Conservation (phyloP, 1,140 invertebrate genomes). For the Pantala flavescens region DNA sequence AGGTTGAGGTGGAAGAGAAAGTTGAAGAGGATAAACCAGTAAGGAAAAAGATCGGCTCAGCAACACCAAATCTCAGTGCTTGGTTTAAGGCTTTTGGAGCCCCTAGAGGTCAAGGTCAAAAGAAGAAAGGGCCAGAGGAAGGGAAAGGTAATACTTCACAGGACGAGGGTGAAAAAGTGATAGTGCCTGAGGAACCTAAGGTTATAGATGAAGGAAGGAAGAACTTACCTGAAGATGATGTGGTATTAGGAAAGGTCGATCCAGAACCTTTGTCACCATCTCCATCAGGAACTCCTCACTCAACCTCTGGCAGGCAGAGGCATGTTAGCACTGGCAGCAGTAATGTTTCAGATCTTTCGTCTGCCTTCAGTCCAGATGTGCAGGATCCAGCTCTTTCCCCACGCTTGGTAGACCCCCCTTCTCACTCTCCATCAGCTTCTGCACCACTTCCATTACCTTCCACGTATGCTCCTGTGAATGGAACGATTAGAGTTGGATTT, state of each 20-base stretch:
- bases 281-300: slow-evolving; percentile 10
- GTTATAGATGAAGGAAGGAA: slow-evolving; percentile 32
- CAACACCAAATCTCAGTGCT: slow-evolving; percentile 75
- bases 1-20: background rate
- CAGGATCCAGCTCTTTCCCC: slow-evolving; percentile 42
- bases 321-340: slow-evolving; percentile 60
- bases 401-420: slow-evolving; percentile 22
- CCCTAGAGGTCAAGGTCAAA: slow-evolving; percentile 43
- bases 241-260: slow-evolving; percentile 24
- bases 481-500: slow-evolving; percentile 61
- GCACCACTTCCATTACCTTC: background rate
- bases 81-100: slow-evolving; percentile 86
- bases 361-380: slow-evolving; percentile 40
- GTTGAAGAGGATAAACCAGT: slow-evolving; percentile 24
- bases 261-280: background rate
- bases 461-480: slow-evolving; percentile 52
- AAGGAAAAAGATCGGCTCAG: slow-evolving; percentile 31
- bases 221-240: slow-evolving; percentile 31
- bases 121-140: slow-evolving; percentile 31
- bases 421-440: background rate
- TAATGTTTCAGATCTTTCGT: slow-evolving; percentile 59
- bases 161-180: slow-evolving; percentile 32
- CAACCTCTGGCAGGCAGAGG: slow-evolving; percentile 38
- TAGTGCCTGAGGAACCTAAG: slow-evolving; percentile 21
- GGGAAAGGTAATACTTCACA: slow-evolving; percentile 38